These are phyloP conservation scores for Zoanthus solanderi DNA, from an alignment of 92 coral and sea anemone species.

Conservation along the genomic window DNA sequence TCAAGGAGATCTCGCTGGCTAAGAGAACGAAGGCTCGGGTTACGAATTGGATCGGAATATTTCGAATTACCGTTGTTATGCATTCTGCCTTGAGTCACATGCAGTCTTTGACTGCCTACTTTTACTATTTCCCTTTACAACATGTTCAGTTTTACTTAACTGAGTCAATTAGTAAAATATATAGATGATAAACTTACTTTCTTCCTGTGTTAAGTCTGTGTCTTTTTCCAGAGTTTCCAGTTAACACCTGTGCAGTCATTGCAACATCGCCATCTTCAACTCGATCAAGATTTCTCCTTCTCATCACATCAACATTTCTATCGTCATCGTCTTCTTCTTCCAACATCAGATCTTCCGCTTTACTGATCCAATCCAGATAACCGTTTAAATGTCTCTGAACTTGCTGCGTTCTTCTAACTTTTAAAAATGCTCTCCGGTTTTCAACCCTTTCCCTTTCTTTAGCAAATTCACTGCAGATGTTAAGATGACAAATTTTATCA, in stretches of 20 bases:
- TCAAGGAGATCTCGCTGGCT: too few relatives aligned
- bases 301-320: conserved; percentile 77
- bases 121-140: too few relatives aligned
- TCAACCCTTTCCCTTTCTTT: conserved; percentile 99
- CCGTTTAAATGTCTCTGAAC: conserved; percentile 97
- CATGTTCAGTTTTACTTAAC: not conserved
- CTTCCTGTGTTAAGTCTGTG: conserved; percentile 93
- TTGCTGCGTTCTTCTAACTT: conserved; percentile 98
- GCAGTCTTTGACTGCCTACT: too few relatives aligned
- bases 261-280: conserved; percentile 98
- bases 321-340: conserved; percentile 94
- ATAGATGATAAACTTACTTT: conserved; percentile 68
- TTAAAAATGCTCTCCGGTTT: conserved; percentile 94
- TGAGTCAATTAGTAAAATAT: not conserved
- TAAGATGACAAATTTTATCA: not conserved
- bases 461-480: conserved; percentile 88
- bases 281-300: conserved; percentile 81
- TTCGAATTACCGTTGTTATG: too few relatives aligned
- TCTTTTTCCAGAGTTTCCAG: conserved; percentile 91
- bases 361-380: conserved; percentile 97
- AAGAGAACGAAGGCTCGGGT: too few relatives aligned
- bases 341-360: conserved; percentile 98
- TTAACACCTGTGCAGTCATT: conserved; percentile 94
- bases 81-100: too few relatives aligned
- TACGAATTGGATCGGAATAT: too few relatives aligned